Base-by-base conservation (phyloP, 1,140 invertebrate species). In the Lamellibrachia luymesi region DNA sequence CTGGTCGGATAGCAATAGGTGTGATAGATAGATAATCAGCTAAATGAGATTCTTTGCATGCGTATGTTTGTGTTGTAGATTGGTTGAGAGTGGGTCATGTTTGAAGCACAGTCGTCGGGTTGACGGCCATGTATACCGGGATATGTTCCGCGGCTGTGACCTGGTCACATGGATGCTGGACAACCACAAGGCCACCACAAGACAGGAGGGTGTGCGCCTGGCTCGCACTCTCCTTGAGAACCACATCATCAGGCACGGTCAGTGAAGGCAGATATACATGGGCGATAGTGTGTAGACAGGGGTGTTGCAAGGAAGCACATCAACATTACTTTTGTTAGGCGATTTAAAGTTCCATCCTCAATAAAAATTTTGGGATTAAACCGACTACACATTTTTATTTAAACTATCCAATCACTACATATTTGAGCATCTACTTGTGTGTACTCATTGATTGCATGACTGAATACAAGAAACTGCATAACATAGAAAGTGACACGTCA, bases 181-280 rank as follows among this genome's bases (percentile, higher is more conserved):
- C 27, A 93, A 90, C 38, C 27, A 93, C 4, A 80, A 90, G 51
- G 92, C 51, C 8, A 2, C 56, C 27, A 7, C 27, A 2, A 80
- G 89, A 90, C 52, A 93, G 92, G 52, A 93, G 5, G 92, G 52
- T 8, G 89, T 93, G 8, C 91, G 89, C 27, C 38, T 25, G 51
- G 52, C 51, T 50, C 7, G 89, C 8, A 90, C 51, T 13, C 38
- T 93, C 2, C 38, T 93, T 17, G 49, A 50, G 49, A 90, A 90
- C 49, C 52, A 52, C 90, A 89, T 93, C 92, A 50, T 90, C 90
- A 92, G 90, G 93, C 64, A 91, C 92, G 91, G 94, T 94, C 64
- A 80, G 64, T 80, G 64, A 2, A 22, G 64, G 13, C 64, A 17
- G 64, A 1, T 0, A 38, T 38, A 38, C 38, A 38, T 38, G 38